Evolutionary conservation across 2,888 invertebrate genomes (phyloP).

Genomic region (Poecilobothrus nobilitatus): DNA sequence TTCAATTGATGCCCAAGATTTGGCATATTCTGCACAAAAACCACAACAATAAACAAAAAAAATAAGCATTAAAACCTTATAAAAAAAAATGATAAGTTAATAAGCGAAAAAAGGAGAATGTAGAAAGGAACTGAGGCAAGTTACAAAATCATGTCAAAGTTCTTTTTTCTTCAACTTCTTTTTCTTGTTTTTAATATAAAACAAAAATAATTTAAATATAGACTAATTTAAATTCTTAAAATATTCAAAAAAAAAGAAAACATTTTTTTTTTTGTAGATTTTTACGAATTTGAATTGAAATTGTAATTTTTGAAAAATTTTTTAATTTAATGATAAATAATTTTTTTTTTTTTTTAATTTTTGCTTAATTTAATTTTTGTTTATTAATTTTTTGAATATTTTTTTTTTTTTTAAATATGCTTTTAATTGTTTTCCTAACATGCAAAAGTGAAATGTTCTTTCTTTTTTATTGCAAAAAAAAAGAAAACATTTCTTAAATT

Average conservation of each 20-base stretch:
- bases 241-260: not conserved
- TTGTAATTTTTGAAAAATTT: constrained; percentile 6
- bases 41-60: constrained; percentile 42
- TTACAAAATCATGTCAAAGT: not conserved
- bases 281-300: not conserved
- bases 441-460: not conserved
- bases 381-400: constrained; percentile 2
- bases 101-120: not conserved
- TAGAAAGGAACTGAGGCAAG: not conserved
- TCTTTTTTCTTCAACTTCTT: not conserved
- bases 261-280: not conserved
- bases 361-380: not conserved
- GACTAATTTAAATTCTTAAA: constrained; percentile 4
- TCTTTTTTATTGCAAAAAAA: not conserved
- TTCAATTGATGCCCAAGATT: constrained; percentile 62
- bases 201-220: not conserved
- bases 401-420: not conserved
- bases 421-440: not conserved
- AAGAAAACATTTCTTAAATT: not conserved
- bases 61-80: not conserved
- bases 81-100: not conserved
- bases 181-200: not conserved
- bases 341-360: not conserved
- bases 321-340: not conserved
- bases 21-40: constrained; percentile 72